A percentile compares a stretch with the other conserved stretches of the same genome.
Evolutionary conservation across 2,797 vertebrate genomes (phyloP).

Genomic region (Synaphobranchus kaupii): DNA sequence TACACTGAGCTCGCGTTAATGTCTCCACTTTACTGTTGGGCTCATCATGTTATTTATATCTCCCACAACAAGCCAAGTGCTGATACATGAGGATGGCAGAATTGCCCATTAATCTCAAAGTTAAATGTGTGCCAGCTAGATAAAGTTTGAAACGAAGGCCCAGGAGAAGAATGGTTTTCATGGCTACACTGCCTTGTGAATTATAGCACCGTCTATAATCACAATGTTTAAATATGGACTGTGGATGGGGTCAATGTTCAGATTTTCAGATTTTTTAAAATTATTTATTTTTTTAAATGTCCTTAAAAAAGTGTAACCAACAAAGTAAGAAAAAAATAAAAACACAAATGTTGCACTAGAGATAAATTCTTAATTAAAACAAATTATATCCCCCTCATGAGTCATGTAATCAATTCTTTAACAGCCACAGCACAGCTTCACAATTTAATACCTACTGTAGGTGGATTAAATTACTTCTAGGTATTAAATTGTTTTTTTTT

Average conservation of each 20-base stretch:
- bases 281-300: neutral
- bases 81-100: conserved; percentile 68
- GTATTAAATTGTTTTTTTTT: neutral
- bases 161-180: conserved; percentile 61
- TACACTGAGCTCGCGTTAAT: conserved; percentile 70
- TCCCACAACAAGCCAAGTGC: conserved; percentile 54
- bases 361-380: neutral
- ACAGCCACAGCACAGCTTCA: neutral
- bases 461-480: too few relatives aligned
- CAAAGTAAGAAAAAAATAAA: neutral
- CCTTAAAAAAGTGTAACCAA: neutral
- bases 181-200: neutral
- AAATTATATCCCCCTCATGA: neutral
- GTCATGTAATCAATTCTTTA: neutral
- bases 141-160: conserved; percentile 61
- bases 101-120: conserved; percentile 69
- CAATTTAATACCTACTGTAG: neutral
- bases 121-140: conserved; percentile 67
- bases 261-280: neutral
- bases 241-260: neutral
- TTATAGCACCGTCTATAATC: neutral
- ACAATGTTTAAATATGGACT: neutral
- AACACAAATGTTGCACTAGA: neutral
- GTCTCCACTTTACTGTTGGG: conserved; percentile 65
- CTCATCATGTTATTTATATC: conserved; percentile 67